A percentile compares a stretch with the other conserved stretches of the same genome.
These are phyloP conservation scores for Patagioenas fasciata DNA, from an alignment of 2,113 vertebrate genomes.

Conservation along the genomic window DNA sequence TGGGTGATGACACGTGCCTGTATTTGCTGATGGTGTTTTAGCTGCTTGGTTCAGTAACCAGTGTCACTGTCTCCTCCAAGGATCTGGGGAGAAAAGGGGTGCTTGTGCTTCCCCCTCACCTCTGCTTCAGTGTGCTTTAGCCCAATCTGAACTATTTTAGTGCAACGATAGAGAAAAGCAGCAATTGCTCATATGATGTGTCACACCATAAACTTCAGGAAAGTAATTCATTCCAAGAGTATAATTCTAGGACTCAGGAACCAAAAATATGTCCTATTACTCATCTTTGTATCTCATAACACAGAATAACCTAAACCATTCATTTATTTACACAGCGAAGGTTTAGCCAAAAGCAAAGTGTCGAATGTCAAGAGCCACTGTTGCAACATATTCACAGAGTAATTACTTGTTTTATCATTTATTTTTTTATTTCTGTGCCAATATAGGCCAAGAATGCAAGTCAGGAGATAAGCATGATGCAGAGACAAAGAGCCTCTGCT, in stretches of 20 bases:
- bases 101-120: neutral
- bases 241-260: slow-evolving; percentile 4
- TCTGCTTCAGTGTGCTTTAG: neutral
- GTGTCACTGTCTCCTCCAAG: neutral
- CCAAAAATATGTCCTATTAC: slow-evolving; percentile 52
- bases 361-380: slow-evolving; percentile 11
- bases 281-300: slow-evolving; percentile 43
- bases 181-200: slow-evolving; percentile 45
- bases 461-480: neutral
- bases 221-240: slow-evolving; percentile 9
- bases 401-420: slow-evolving; percentile 16
- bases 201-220: slow-evolving; percentile 43
- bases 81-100: neutral
- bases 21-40: neutral
- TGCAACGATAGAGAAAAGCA: neutral
- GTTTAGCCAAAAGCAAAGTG: neutral
- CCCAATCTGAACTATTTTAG: neutral
- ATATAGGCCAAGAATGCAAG: neutral
- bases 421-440: neutral
- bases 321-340: slow-evolving; percentile 34
- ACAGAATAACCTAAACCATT: neutral
- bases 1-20: slow-evolving; percentile 41
- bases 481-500: neutral
- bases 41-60: neutral
- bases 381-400: neutral